Evolutionary conservation across 1,140 invertebrate genomes (phyloP).

Genomic region (Maconellicoccus hirsutus): DNA sequence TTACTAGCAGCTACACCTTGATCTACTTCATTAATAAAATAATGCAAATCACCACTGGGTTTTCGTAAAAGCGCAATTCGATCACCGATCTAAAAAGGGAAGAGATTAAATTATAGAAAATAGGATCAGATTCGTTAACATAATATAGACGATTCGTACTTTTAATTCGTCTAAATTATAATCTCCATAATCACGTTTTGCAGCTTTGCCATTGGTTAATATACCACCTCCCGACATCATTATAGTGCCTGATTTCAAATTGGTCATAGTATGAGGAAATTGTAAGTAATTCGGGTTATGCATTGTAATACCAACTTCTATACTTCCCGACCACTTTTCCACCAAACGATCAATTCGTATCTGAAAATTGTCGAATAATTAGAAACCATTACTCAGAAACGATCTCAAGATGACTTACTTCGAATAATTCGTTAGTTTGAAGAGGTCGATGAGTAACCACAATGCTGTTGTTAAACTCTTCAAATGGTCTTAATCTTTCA

Average conservation of each 20-base stretch:
- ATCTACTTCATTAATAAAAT: constrained; percentile 85
- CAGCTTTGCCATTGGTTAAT: constrained; percentile 85
- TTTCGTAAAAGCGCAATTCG: constrained; percentile 76
- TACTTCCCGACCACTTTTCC: constrained; percentile 85
- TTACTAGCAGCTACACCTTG: constrained; percentile 76
- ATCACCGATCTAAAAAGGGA: constrained; percentile 60
- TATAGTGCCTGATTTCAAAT: constrained; percentile 85
- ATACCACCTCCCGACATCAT: constrained; percentile 97
- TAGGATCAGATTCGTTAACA: neutral
- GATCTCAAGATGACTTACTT: too few relatives aligned
- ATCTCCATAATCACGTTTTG: constrained; percentile 80
- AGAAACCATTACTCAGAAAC: neutral
- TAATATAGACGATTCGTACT: constrained; percentile 36
- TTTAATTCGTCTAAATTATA: constrained; percentile 87
- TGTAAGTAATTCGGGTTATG: constrained; percentile 80
- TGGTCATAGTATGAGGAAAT: constrained; percentile 95
- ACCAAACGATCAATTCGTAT: constrained; percentile 80
- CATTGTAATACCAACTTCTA: constrained; percentile 87
- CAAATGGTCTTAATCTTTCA: constrained; percentile 70
- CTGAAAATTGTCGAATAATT: constrained; percentile 35
- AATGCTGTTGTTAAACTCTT: constrained; percentile 89
- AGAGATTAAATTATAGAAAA: neutral
- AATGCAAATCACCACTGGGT: constrained; percentile 72
- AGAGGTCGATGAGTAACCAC: constrained; percentile 82
- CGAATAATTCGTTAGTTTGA: constrained; percentile 80